These are phyloP conservation scores for Hofmannophila pseudospretella DNA, from an alignment of 2,888 invertebrate genomes.

Conservation along the genomic window DNA sequence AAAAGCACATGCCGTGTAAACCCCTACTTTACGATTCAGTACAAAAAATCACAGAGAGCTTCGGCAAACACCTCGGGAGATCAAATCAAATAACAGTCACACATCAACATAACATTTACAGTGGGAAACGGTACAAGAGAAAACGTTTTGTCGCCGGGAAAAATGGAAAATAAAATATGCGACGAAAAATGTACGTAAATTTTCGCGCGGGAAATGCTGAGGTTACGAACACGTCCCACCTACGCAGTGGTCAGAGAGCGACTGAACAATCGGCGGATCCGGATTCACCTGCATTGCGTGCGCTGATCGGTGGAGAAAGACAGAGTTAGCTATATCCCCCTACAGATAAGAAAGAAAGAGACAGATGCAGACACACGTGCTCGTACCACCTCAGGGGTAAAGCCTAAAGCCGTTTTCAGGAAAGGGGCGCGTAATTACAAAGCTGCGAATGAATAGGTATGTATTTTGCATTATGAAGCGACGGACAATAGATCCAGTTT, in stretches of 20 bases:
- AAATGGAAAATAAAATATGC: slow-evolving; percentile 14
- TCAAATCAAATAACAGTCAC: slow-evolving; percentile 44
- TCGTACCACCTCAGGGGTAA: slow-evolving; percentile 50
- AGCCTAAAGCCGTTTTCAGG: slow-evolving; percentile 58
- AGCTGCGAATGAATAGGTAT: slow-evolving; percentile 61
- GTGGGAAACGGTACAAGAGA: slow-evolving; percentile 13
- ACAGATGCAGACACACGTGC: slow-evolving; percentile 57
- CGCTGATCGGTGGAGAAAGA: slow-evolving; percentile 52
- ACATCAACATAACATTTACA: slow-evolving; percentile 41
- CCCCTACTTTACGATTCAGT: slow-evolving; percentile 20
- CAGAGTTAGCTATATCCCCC: slow-evolving; percentile 28
- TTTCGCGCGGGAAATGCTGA: slow-evolving; percentile 68
- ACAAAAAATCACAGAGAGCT: slow-evolving; percentile 37
- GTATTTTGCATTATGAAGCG: slow-evolving; percentile 60
- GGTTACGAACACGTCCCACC: slow-evolving; percentile 41
- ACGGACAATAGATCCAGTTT: slow-evolving; percentile 49
- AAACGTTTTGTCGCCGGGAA: slow-evolving; percentile 15
- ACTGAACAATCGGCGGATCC: slow-evolving; percentile 54
- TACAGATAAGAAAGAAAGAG: slow-evolving; percentile 29
- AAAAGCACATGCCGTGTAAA: slow-evolving; percentile 17
- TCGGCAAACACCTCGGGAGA: slow-evolving; percentile 33
- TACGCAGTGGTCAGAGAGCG: slow-evolving; percentile 47
- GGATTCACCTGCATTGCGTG: slow-evolving; percentile 73
- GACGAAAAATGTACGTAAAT: slow-evolving; percentile 44
- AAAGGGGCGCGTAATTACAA: slow-evolving; percentile 65